Base-by-base conservation (phyloP, 2,113 vertebrate species). In the Mobula birostris region DNA sequence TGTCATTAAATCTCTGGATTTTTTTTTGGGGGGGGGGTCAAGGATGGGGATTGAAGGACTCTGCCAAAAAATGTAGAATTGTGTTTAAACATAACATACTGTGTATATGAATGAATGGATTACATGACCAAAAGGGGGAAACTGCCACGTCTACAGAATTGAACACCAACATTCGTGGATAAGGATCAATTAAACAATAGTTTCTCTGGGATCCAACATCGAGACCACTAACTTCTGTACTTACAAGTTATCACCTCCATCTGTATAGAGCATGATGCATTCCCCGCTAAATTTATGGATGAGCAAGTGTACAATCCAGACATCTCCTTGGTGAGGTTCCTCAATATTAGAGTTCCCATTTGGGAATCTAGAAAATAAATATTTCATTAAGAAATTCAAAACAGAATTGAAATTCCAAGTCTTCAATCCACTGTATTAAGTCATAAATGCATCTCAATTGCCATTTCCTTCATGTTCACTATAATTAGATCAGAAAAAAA, bases 301-400 rank as follows among this genome's bases (percentile, higher is more conserved):
- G 94, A 97, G 96, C 98, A 99, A 95, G 96, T 63, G 48, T 98
- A 99, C 94, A 97, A 96, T 94, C 98, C 98, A 0, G 98, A 97
- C 97, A 98, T 98, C 94, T 96, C 97, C 0, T 95, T 95, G 83
- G 96, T 98, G 94, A 99, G 96, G 95, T 98, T 98, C 94, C 48
- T 98, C 94, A 99, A 96, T 77, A 94, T 97, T 95, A 99, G 95
- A 0, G 95, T 96, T 27, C 98, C 98, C 0, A 68, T 95, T 48
- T 94, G 95, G 66, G 95, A 95, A 95, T 98, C 98, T 99, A 94
- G 24, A 66, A 96, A 95, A 90, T 94, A 83, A 90, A 36, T 2
- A 90, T 8, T 0, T 14, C 56, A 87, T 32, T 66, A 32, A 90
- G 29, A 90, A 90, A 90, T 1, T 90, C 29, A 90, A 32, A 68